These are phyloP conservation scores for Petrosia ficiformis DNA, from an alignment of 37 sponge, comb jelly and placozoan genomes.

Conservation along the genomic window DNA sequence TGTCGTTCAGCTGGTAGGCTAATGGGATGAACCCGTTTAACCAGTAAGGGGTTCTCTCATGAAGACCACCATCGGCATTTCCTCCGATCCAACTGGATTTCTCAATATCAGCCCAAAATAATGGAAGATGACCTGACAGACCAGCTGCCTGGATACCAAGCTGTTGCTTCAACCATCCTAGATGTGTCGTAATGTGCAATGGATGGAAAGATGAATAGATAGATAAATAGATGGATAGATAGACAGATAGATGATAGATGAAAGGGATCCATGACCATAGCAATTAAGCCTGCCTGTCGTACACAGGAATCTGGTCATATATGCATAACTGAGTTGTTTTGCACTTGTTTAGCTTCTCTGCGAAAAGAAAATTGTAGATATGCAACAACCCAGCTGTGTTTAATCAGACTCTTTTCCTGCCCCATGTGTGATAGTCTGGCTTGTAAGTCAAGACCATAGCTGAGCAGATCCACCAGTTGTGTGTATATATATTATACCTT, in stretches of 20 bases:
- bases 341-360: no score
- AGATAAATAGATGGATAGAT: no score
- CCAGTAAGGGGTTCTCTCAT: conserved; percentile 84
- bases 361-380: conserved; percentile 6
- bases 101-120: conserved; percentile 76
- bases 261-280: no score
- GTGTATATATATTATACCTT: conserved; percentile 19
- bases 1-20: conserved; percentile 65
- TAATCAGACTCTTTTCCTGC: neutral
- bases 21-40: conserved; percentile 78
- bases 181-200: neutral
- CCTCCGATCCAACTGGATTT: conserved; percentile 78
- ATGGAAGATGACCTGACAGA: conserved; percentile 64
- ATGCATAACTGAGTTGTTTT: no score
- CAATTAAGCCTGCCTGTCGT: no score
- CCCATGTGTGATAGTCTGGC: neutral
- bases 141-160: conserved; percentile 55
- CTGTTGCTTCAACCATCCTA: conserved; percentile 68
- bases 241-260: no score
- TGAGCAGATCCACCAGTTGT: neutral
- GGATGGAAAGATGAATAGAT: neutral
- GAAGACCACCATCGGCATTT: conserved; percentile 47
- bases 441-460: no score
- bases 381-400: neutral
- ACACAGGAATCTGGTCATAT: no score